phyloP scores from a whole-genome alignment of 2,113 vertebrate genomes.

The Pseudorasbora parva region DNA sequence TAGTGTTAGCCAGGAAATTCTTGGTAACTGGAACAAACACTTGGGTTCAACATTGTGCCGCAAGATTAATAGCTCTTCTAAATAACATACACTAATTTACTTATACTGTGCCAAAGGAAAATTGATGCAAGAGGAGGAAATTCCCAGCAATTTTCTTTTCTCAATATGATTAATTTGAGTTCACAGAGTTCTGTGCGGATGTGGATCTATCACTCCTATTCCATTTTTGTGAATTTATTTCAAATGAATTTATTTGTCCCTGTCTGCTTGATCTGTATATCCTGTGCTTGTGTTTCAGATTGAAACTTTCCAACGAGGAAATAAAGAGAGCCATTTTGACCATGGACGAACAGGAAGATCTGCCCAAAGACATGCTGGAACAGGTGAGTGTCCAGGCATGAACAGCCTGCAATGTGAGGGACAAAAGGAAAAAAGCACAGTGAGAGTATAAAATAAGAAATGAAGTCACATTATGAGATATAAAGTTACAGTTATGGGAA shows the following conservation, averaged over 20 bases:
- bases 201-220: conserved; percentile 9
- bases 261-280: conserved; percentile 19
- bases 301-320: conserved; percentile 97
- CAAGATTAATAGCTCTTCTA: conserved; percentile 28
- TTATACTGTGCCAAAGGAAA: conserved; percentile 22
- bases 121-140: conserved; percentile 11
- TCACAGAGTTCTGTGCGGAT: conserved; percentile 16
- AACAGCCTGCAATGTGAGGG: background rate
- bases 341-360: conserved; percentile 98
- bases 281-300: conserved; percentile 74
- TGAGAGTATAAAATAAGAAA: background rate
- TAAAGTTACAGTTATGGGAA: background rate
- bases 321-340: conserved; percentile 97
- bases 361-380: conserved; percentile 98
- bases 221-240: background rate
- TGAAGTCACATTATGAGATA: background rate
- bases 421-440: background rate
- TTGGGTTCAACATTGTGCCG: background rate
- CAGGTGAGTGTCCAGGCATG: conserved; percentile 79
- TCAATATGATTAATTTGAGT: background rate
- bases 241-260: conserved; percentile 42
- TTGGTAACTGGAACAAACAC: conserved; percentile 42
- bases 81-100: conserved; percentile 28
- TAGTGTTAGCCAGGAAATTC: conserved; percentile 35
- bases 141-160: conserved; percentile 28